Base-by-base conservation (phyloP, 2,888 invertebrate species). In the Drosophila heteroneura region DNA sequence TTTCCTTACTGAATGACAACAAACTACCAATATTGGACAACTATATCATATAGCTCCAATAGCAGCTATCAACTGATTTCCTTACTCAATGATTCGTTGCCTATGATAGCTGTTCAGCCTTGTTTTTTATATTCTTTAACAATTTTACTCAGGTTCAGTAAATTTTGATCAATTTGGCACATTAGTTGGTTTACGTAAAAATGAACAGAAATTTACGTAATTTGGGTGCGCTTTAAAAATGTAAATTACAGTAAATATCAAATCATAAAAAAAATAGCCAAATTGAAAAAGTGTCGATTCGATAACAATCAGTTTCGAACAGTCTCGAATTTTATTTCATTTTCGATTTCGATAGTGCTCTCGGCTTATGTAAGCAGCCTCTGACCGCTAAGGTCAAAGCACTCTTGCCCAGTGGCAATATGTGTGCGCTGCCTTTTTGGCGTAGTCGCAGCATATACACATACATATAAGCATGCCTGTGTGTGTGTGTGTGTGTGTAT, bases 351-450 rank as follows among this genome's bases (percentile, higher is more conserved):
- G 26, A 44, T 66, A 62, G 54, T 33, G 32, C 37, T 54, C 58
- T 54, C 28, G 53, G 37, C 81, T 85, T 85, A 85, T 87, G 79
- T 91, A 85, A 85, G 85, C 82, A 79, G 88, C 65, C 82, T 73
- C 58, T n/a, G 57, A 39, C 28, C 71, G 62, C 88, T 91, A 85
- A 85, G 91, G 85, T 85, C 85, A 85, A 85, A 85, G 85, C 88
- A 91, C 85, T 91, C 85, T 87, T 76, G 81, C 44, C 74, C 85
- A 74, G 60, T 78, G 60, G 51, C 61, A 76, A 70, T 65, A 60
- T 66, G 57, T 70, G 70, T 70, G 64, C 56, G 71, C 54, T 69
- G 65, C 65, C 59, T 66, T 74, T 84, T 79, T 82, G 79, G 75
- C 66, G 64, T 79, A 60, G 51, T 62, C 59, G 12, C 57, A 58